Conservation (phyloP, 2,888 invertebrate species). For the Theretra japonica region DNA sequence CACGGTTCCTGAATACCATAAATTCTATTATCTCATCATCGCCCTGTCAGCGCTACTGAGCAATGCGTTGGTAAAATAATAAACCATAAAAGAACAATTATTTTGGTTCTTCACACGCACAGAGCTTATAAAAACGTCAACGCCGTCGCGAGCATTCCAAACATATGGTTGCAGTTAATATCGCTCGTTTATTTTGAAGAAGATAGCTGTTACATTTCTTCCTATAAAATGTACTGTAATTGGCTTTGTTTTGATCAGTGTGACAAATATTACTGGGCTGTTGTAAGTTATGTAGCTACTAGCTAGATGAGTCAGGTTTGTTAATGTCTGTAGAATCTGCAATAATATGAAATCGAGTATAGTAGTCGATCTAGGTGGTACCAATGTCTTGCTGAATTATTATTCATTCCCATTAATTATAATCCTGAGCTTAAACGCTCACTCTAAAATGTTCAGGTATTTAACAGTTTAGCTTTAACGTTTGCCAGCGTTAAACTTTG, state of each 20-base stretch:
- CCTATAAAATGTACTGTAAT: conserved; percentile 12
- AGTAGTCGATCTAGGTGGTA: too few relatives aligned
- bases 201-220: conserved; percentile 6
- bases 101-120: conserved; percentile 75
- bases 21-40: conserved; percentile 62
- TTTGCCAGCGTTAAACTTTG: too few relatives aligned
- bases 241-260: conserved; percentile 15
- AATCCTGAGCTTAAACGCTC: too few relatives aligned
- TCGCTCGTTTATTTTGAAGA: conserved; percentile 17
- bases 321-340: too few relatives aligned
- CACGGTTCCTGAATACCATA: conserved; percentile 36
- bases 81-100: conserved; percentile 75
- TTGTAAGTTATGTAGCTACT: too few relatives aligned
- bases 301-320: too few relatives aligned
- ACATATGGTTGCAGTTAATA: conserved; percentile 59
- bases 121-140: conserved; percentile 74
- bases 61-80: conserved; percentile 76
- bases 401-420: too few relatives aligned
- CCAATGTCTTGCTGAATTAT: too few relatives aligned
- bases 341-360: too few relatives aligned
- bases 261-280: neutral
- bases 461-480: too few relatives aligned
- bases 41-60: conserved; percentile 74
- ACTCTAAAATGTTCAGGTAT: too few relatives aligned
- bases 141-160: conserved; percentile 59